Evolutionary conservation across 2,113 vertebrate genomes (phyloP).

Genomic region (Caloenas nicobarica): DNA sequence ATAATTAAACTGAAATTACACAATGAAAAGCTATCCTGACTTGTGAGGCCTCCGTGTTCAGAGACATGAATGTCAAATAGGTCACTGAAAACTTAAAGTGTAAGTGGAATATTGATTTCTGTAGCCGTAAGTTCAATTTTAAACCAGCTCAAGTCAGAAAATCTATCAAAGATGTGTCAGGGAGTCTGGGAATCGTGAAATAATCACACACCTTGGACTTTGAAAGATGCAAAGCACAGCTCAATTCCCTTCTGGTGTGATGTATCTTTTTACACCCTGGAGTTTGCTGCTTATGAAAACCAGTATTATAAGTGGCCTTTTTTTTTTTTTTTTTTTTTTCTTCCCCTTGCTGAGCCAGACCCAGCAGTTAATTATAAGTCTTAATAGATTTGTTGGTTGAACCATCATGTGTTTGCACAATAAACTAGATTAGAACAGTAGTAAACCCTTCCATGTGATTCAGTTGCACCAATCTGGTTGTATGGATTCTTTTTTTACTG

Average conservation of each 20-base stretch:
- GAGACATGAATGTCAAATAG: conserved; percentile 30
- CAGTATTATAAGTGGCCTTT: background rate
- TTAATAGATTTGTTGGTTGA: background rate
- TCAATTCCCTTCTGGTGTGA: background rate
- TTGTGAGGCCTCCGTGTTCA: background rate
- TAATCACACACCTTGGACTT: conserved; percentile 4
- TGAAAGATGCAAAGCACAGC: conserved; percentile 3
- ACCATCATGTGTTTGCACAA: background rate
- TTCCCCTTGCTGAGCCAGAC: background rate
- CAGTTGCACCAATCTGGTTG: background rate
- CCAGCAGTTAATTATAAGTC: conserved; percentile 21
- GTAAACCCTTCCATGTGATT: background rate
- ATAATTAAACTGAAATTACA: background rate
- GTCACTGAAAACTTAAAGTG: background rate
- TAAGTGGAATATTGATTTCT: conserved; percentile 49
- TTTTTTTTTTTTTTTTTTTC: background rate
- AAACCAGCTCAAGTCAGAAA: background rate
- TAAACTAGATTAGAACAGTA: background rate
- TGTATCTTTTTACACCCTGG: background rate
- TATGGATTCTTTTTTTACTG: background rate
- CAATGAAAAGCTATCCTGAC: background rate
- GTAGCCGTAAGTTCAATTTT: conserved; percentile 6
- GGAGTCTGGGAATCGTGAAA: background rate
- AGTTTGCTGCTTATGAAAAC: conserved; percentile 38
- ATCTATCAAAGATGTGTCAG: conserved; percentile 23